Evolutionary conservation across 1,140 invertebrate species (phyloP).

Genomic region (Drosophila bocqueti): DNA sequence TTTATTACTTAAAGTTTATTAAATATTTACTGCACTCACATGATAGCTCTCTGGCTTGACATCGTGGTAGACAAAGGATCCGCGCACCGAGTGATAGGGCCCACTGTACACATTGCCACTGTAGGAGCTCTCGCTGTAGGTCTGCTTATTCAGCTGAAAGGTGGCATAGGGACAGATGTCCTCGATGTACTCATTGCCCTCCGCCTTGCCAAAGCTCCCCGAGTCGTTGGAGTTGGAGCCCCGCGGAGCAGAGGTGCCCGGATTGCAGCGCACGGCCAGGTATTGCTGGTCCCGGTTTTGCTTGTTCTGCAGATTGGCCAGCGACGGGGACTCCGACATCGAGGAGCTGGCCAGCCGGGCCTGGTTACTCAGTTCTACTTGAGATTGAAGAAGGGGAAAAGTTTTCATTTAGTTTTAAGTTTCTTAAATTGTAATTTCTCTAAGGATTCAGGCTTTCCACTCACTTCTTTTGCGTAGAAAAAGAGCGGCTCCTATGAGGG

Average conservation of each 20-base stretch:
- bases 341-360: conserved; percentile 78
- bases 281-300: conserved; percentile 91
- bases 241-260: conserved; percentile 82
- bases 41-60: conserved; percentile 87
- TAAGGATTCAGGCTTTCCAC: conserved; percentile 55
- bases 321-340: conserved; percentile 88
- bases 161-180: conserved; percentile 96
- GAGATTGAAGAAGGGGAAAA: neutral
- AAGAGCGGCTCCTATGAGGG: conserved; percentile 87
- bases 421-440: neutral
- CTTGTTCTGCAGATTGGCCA: conserved; percentile 91
- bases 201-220: conserved; percentile 86
- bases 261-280: conserved; percentile 87
- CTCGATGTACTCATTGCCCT: conserved; percentile 92
- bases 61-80: conserved; percentile 96
- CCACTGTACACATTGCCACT: conserved; percentile 94
- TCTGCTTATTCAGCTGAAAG: conserved; percentile 94
- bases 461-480: conserved; percentile 89
- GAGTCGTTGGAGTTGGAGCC: conserved; percentile 86
- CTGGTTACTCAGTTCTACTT: conserved; percentile 72
- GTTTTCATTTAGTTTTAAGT: neutral
- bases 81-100: conserved; percentile 93
- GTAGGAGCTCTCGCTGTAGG: conserved; percentile 94
- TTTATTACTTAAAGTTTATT: no score
- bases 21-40: conserved; percentile 80